phyloP scores from a whole-genome alignment of 2,888 invertebrate genomes.

The Boloria euphrosyne region DNA sequence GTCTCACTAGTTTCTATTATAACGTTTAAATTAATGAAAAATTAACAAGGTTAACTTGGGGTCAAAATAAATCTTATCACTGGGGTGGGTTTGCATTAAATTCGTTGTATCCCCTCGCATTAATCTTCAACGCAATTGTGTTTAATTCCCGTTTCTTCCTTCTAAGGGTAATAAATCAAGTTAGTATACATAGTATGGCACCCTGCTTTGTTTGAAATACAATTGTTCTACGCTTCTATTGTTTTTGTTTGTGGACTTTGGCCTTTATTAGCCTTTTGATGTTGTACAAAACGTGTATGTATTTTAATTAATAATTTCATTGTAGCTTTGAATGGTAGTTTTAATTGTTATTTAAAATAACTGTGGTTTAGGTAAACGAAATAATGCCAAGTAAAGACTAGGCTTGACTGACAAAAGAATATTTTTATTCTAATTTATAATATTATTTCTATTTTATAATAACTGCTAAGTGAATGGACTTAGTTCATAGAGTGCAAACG shows the following conservation, averaged over 20 bases:
- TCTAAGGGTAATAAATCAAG: constrained; percentile 65
- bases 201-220: constrained; percentile 43
- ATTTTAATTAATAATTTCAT: constrained; percentile 21
- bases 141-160: constrained; percentile 67
- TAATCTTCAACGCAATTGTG: constrained; percentile 70
- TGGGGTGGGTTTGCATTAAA: constrained; percentile 58
- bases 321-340: not conserved
- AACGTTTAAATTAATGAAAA: constrained; percentile 23
- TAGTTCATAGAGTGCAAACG: no score
- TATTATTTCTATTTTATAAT: no score
- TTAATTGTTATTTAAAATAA: not conserved
- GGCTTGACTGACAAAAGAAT: no score
- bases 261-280: constrained; percentile 32
- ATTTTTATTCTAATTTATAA: no score
- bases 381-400: no score
- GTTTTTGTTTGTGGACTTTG: constrained; percentile 36
- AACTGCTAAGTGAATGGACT: no score
- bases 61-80: constrained; percentile 52
- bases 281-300: constrained; percentile 19
- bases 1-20: not conserved
- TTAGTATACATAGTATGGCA: constrained; percentile 49
- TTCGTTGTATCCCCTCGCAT: constrained; percentile 61
- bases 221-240: constrained; percentile 37
- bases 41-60: constrained; percentile 31
- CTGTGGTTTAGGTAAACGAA: no score